These are phyloP conservation scores for Rotaria socialis DNA, from an alignment of 2,888 invertebrate genomes.

Conservation along the genomic window DNA sequence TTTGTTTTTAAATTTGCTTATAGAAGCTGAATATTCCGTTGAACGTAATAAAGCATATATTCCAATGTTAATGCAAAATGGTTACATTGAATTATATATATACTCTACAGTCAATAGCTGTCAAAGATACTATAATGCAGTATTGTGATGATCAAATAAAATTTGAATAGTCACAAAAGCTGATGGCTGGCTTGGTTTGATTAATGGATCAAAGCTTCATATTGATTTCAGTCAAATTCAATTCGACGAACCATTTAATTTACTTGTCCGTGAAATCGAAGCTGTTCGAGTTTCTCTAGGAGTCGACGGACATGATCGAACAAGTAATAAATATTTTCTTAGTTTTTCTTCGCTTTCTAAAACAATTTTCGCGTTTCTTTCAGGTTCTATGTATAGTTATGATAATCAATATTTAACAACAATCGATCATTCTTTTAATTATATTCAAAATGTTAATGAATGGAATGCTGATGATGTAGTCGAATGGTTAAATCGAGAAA, in stretches of 20 bases:
- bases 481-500: conserved; percentile 15
- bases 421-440: background rate
- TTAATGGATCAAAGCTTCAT: background rate
- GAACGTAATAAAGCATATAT: conserved; percentile 25
- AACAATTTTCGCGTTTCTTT: background rate
- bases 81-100: background rate
- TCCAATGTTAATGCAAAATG: conserved; percentile 14
- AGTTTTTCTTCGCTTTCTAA: background rate
- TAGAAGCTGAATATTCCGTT: conserved; percentile 38
- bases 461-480: background rate
- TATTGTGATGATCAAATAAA: too few relatives aligned
- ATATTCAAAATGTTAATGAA: background rate
- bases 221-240: background rate
- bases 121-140: too few relatives aligned
- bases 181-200: conserved; percentile 17
- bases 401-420: background rate
- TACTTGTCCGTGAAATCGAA: background rate
- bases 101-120: too few relatives aligned
- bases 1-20: too few relatives aligned
- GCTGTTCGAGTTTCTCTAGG: background rate
- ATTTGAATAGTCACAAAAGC: background rate
- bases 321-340: background rate
- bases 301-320: background rate
- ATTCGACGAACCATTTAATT: conserved; percentile 9
- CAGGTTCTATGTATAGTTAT: background rate